Evolutionary conservation across 2,888 invertebrate species (phyloP).

Genomic region (Diachrysia chrysitis): DNA sequence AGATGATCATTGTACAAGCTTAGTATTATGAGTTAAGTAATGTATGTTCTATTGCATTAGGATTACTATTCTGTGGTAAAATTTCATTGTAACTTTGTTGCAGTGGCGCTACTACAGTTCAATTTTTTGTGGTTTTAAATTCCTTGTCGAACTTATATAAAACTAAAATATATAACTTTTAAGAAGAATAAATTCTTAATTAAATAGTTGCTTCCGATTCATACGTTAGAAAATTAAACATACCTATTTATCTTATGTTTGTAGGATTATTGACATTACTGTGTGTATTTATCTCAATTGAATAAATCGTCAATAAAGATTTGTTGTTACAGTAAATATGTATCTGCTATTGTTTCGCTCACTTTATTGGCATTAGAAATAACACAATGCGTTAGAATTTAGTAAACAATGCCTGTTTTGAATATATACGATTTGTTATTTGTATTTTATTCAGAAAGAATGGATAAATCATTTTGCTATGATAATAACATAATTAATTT

Average conservation of each 20-base stretch:
- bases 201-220: no score
- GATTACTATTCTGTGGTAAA: background rate
- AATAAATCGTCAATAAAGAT: background rate
- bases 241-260: no score
- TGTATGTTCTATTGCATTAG: background rate
- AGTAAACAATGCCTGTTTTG: slow-evolving; percentile 29
- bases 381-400: slow-evolving; percentile 13
- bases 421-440: slow-evolving; percentile 4
- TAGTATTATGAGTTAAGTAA: background rate
- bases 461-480: background rate
- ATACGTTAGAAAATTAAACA: no score
- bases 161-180: no score
- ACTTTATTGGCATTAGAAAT: slow-evolving; percentile 13
- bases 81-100: background rate
- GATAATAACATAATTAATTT: background rate
- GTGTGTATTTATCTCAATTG: slow-evolving; percentile 10
- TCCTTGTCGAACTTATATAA: no score
- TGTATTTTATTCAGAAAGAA: background rate
- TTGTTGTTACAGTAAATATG: slow-evolving; percentile 3
- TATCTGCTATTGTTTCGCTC: slow-evolving; percentile 21
- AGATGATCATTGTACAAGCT: slow-evolving; percentile 6
- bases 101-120: background rate
- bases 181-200: no score
- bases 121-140: no score
- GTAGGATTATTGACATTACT: background rate